phyloP scores from a whole-genome alignment of 2,797 vertebrate genomes.

The Acipenser oxyrinchus region DNA sequence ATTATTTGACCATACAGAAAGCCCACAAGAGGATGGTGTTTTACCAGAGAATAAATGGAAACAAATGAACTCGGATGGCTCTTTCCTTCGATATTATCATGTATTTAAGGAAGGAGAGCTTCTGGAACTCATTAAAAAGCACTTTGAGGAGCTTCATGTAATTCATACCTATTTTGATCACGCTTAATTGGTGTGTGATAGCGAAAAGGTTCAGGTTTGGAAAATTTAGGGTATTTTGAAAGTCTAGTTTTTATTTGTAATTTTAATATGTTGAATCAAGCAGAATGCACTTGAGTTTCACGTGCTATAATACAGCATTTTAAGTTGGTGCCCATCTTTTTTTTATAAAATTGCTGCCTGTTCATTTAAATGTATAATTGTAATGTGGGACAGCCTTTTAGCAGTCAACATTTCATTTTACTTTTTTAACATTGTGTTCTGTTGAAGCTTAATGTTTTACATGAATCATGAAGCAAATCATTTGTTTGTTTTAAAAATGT shows the following conservation, averaged over 20 bases:
- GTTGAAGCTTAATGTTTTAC: conserved; percentile 1
- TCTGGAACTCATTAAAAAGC: conserved; percentile 48
- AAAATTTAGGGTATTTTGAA: conserved; percentile 27
- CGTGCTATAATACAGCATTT: no score
- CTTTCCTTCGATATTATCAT: conserved; percentile 57
- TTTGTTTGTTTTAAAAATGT: not conserved
- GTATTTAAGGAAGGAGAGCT: conserved; percentile 63
- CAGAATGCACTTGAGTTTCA: not conserved
- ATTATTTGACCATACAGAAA: conserved; percentile 34
- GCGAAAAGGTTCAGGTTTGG: conserved; percentile 55
- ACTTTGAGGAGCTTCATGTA: conserved; percentile 54
- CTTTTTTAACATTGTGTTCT: not conserved
- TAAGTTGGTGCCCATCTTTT: no score
- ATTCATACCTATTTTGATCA: conserved; percentile 58
- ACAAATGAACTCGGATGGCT: conserved; percentile 24
- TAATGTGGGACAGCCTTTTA: no score
- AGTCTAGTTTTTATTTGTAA: not conserved
- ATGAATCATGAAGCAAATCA: conserved; percentile 4
- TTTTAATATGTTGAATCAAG: not conserved
- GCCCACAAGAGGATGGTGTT: conserved; percentile 30
- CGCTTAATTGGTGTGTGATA: conserved; percentile 57
- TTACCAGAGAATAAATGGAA: not conserved
- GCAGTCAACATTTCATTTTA: no score
- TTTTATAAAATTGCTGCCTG: not conserved
- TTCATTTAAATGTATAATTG: no score